These are phyloP conservation scores for Aurelia sp. DNA, from an alignment of 30 jellyfish, hydroid and myxozoan species.

Conservation along the genomic window DNA sequence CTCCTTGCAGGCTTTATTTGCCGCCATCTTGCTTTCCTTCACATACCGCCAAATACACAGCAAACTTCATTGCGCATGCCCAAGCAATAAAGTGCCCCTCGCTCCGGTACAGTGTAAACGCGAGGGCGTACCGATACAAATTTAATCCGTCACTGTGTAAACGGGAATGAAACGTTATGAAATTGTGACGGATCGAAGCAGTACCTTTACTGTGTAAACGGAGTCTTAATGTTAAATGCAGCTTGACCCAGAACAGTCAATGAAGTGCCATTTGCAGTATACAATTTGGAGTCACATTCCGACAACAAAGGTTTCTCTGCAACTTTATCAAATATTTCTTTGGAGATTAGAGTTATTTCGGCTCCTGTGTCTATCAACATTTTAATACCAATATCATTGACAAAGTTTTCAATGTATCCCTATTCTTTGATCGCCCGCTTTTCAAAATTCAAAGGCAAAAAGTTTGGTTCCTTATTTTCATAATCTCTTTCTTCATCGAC, in stretches of 20 bases:
- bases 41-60: too few species aligned
- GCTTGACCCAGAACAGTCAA: not conserved
- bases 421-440: conserved; percentile 18
- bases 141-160: too few species aligned
- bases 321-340: conserved; percentile 13
- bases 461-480: not conserved
- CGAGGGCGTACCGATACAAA: too few species aligned
- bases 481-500: not conserved
- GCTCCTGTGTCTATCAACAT: conserved; percentile 26
- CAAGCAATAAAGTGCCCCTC: too few species aligned
- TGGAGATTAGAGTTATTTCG: conserved; percentile 16
- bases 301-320: conserved; percentile 10
- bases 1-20: too few species aligned
- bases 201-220: too few species aligned
- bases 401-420: conserved; percentile 19
- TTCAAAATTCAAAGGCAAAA: not conserved
- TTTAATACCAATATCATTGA: not conserved
- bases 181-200: too few species aligned
- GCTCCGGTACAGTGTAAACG: too few species aligned
- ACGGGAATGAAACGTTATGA: too few species aligned
- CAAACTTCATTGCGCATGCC: too few species aligned
- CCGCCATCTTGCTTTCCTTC: too few species aligned
- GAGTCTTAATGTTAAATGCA: conserved; percentile 6
- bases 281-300: not conserved
- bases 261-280: too few species aligned